Evolutionary conservation across 1,140 invertebrate genomes (phyloP).

Genomic region (Drosophila quadrilineata): DNA sequence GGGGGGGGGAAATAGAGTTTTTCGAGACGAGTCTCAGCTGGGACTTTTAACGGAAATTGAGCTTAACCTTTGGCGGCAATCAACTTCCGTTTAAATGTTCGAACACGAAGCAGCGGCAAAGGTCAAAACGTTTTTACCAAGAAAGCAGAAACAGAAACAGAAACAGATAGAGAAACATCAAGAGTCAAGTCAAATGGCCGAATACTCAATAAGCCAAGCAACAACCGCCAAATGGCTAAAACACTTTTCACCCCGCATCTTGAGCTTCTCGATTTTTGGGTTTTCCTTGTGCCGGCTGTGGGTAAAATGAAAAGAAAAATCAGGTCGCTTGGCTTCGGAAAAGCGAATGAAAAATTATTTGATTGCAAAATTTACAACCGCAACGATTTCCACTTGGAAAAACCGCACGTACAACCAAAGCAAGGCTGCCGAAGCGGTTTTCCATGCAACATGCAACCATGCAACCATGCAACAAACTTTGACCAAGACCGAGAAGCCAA

Average conservation of each 20-base stretch:
- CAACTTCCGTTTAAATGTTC: slow-evolving; percentile 79
- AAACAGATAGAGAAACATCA: too few species aligned
- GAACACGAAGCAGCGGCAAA: slow-evolving; percentile 68
- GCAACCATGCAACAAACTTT: slow-evolving; percentile 63
- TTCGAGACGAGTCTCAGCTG: slow-evolving; percentile 1
- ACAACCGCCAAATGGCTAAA: background rate
- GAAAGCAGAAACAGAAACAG: slow-evolving; percentile 27
- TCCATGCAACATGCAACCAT: too few species aligned
- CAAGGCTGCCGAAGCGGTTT: slow-evolving; percentile 40
- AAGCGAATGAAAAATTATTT: slow-evolving; percentile 77
- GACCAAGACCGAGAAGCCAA: slow-evolving; percentile 76
- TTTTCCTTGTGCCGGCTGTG: slow-evolving; percentile 25
- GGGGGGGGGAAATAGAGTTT: background rate
- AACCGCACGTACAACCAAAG: slow-evolving; percentile 57
- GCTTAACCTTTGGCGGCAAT: slow-evolving; percentile 75
- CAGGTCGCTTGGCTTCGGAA: slow-evolving; percentile 64
- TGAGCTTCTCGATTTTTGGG: too few species aligned
- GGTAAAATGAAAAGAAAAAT: slow-evolving; percentile 73
- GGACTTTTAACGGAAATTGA: slow-evolving; percentile 70
- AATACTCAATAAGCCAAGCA: too few species aligned
- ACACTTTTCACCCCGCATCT: too few species aligned
- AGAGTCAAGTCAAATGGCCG: slow-evolving; percentile 21
- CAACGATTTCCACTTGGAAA: slow-evolving; percentile 63
- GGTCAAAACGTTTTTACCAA: slow-evolving; percentile 71
- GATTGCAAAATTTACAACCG: slow-evolving; percentile 76